phyloP scores from a whole-genome alignment of 2,113 vertebrate species.

The Notothenia coriiceps region DNA sequence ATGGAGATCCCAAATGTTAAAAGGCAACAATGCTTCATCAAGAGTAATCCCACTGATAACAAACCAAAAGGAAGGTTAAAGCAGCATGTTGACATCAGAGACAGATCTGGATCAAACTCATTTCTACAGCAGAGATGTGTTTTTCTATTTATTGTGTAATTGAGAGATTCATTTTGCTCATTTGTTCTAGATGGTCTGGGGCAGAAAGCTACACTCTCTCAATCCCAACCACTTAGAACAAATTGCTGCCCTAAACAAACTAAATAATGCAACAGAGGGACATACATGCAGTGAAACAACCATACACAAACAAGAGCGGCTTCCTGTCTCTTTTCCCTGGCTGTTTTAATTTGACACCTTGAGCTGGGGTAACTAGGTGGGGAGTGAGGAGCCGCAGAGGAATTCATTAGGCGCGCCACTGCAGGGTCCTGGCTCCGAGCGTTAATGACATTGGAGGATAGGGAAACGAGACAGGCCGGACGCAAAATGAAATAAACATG shows the following conservation, averaged over 20 bases:
- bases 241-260: constrained; percentile 26
- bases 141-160: not conserved
- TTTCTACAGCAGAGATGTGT: not conserved
- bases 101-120: constrained; percentile 48
- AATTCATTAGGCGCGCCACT: constrained; percentile 96
- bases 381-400: constrained; percentile 91
- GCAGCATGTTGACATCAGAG: constrained; percentile 34
- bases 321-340: constrained; percentile 75
- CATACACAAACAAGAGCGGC: constrained; percentile 40
- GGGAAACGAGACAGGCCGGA: constrained; percentile 93
- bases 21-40: constrained; percentile 55
- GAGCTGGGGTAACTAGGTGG: constrained; percentile 92
- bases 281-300: constrained; percentile 33
- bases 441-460: constrained; percentile 98
- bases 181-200: constrained; percentile 37
- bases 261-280: constrained; percentile 46
- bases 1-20: constrained; percentile 30
- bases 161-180: constrained; percentile 29
- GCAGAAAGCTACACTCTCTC: constrained; percentile 24
- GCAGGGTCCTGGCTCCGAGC: constrained; percentile 91
- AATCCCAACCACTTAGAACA: constrained; percentile 40
- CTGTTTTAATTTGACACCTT: constrained; percentile 99
- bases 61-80: constrained; percentile 47
- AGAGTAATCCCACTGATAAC: constrained; percentile 3
- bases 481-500: constrained; percentile 99